Percentiles rank a stretch among this genome's conserved stretches.
Conservation (phyloP, 2,113 vertebrate genomes). For the Hymenochirus boettgeri region DNA sequence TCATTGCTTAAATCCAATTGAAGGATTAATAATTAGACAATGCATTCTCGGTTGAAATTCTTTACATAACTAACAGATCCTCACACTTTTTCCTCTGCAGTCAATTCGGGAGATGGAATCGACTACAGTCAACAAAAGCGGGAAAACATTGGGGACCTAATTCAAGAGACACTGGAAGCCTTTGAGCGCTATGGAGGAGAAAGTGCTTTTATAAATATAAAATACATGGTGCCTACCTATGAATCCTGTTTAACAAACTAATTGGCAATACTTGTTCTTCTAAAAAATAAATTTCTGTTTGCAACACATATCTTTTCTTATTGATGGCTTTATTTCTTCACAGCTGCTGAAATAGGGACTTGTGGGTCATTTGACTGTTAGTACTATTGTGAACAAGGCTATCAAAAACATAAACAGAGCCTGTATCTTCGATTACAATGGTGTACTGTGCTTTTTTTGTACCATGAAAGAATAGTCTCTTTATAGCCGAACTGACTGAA, state of each 20-base stretch:
- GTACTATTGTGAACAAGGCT: conserved; percentile 66
- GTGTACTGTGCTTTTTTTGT: conserved; percentile 77
- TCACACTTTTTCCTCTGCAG: conserved; percentile 57
- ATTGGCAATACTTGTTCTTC: conserved; percentile 35
- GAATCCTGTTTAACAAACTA: conserved; percentile 80
- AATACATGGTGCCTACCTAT: conserved; percentile 94
- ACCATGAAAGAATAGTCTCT: conserved; percentile 66
- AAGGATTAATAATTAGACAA: too few species aligned
- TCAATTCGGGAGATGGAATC: conserved; percentile 82
- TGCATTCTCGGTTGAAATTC: too few species aligned
- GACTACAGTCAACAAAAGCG: conserved; percentile 86
- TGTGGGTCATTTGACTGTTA: conserved; percentile 57
- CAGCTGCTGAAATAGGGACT: conserved; percentile 62
- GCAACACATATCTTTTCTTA: conserved; percentile 44
- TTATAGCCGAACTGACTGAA: conserved; percentile 59
- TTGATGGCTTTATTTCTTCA: conserved; percentile 50
- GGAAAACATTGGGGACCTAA: conserved; percentile 84
- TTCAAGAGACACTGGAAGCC: conserved; percentile 85
- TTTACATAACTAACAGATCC: not conserved
- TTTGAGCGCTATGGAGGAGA: conserved; percentile 84
- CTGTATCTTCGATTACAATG: conserved; percentile 76
- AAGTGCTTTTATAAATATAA: conserved; percentile 88
- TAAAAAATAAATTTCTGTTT: conserved; percentile 39
- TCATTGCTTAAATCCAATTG: not conserved
- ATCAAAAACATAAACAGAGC: conserved; percentile 75